Evolutionary conservation across 2,888 invertebrate species (phyloP).

Genomic region (Mystacides longicornis): DNA sequence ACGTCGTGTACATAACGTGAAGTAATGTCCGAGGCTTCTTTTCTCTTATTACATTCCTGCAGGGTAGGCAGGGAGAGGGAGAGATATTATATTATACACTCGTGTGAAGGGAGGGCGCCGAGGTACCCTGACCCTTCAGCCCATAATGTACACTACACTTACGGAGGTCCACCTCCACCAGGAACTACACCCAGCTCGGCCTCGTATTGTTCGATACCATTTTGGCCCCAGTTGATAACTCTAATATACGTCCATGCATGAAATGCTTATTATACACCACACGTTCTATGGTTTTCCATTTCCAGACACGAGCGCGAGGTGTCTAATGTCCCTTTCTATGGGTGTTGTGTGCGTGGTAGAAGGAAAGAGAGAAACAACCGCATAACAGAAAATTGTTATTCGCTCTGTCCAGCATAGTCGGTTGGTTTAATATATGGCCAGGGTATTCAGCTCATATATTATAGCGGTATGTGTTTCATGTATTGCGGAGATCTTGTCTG

Average conservation of each 20-base stretch:
- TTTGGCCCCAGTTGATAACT: slow-evolving; percentile 13
- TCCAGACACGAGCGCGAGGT: slow-evolving; percentile 32
- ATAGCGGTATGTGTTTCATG: slow-evolving; percentile 50
- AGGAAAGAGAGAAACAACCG: slow-evolving; percentile 38
- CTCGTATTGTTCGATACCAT: not conserved
- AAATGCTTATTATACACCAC: slow-evolving; percentile 56
- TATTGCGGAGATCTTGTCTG: slow-evolving; percentile 45
- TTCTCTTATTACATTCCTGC: slow-evolving; percentile 21
- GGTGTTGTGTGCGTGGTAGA: slow-evolving; percentile 33
- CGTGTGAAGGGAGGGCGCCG: slow-evolving; percentile 14
- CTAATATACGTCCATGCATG: slow-evolving; percentile 46
- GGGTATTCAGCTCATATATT: slow-evolving; percentile 53
- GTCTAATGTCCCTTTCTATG: slow-evolving; percentile 34
- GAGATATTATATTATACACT: not conserved
- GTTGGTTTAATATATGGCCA: slow-evolving; percentile 48
- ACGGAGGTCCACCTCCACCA: slow-evolving; percentile 42
- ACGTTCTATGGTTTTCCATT: slow-evolving; percentile 39
- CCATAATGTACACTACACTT: slow-evolving; percentile 54
- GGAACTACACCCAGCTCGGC: not conserved
- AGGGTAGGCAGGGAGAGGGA: slow-evolving; percentile 17
- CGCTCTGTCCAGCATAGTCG: slow-evolving; percentile 53
- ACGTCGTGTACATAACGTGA: slow-evolving; percentile 29
- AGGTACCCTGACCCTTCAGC: slow-evolving; percentile 47
- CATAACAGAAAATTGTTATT: slow-evolving; percentile 54
- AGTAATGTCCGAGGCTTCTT: slow-evolving; percentile 27